A percentile compares a stretch with the other conserved stretches of the same genome.
Evolutionary conservation across 1,140 invertebrate genomes (phyloP).

Genomic region (Lordiphosa clarofinis): DNA sequence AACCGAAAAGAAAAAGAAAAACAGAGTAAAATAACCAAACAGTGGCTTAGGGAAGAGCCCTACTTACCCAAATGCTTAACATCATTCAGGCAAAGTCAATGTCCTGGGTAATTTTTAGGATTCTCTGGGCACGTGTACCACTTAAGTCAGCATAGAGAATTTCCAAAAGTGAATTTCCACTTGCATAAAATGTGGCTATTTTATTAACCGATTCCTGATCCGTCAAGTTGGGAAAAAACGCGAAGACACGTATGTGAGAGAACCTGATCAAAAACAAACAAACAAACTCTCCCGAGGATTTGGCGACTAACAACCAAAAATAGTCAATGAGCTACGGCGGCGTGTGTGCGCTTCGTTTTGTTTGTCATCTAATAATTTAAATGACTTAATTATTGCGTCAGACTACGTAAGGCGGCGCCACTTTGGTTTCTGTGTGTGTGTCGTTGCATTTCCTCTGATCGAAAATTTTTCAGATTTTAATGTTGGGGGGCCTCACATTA

Average conservation of each 20-base stretch:
- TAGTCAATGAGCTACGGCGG: slow-evolving; percentile 44
- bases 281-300: slow-evolving; percentile 60
- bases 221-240: slow-evolving; percentile 52
- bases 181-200: slow-evolving; percentile 76
- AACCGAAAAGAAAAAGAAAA: slow-evolving; percentile 13
- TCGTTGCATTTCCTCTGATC: slow-evolving; percentile 56
- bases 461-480: slow-evolving; percentile 27
- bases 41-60: slow-evolving; percentile 58
- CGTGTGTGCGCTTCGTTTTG: slow-evolving; percentile 34
- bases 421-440: slow-evolving; percentile 46
- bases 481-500: slow-evolving; percentile 32
- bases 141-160: slow-evolving; percentile 64
- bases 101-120: slow-evolving; percentile 49
- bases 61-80: slow-evolving; percentile 51
- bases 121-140: slow-evolving; percentile 57
- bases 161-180: slow-evolving; percentile 54
- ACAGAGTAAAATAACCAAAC: slow-evolving; percentile 53
- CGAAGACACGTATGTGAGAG: slow-evolving; percentile 57
- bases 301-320: slow-evolving; percentile 62
- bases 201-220: slow-evolving; percentile 52
- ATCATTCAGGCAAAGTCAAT: slow-evolving; percentile 64
- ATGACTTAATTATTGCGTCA: slow-evolving; percentile 78
- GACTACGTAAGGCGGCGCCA: slow-evolving; percentile 56
- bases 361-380: slow-evolving; percentile 74
- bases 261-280: slow-evolving; percentile 40